phyloP scores from a whole-genome alignment of 2,113 vertebrate species.

The Sinocyclocheilus rhinocerous region DNA sequence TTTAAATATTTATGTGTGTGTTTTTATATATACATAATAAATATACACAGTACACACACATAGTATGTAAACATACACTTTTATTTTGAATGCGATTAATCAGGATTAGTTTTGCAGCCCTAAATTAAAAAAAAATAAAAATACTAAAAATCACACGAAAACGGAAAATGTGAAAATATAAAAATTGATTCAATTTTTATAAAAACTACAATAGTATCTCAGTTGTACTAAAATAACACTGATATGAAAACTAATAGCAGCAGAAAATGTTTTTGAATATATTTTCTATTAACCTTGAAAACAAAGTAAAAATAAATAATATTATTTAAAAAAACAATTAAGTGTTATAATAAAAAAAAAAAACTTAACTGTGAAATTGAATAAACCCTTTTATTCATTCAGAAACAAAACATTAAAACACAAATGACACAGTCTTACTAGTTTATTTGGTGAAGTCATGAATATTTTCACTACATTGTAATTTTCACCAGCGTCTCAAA shows the following conservation, averaged over 20 bases:
- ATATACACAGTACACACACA: too few species aligned
- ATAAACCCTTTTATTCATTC: neutral
- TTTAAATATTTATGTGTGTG: too few species aligned
- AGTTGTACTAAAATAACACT: too few species aligned
- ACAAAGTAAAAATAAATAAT: neutral
- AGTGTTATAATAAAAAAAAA: neutral
- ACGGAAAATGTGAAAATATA: too few species aligned
- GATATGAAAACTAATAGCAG: neutral
- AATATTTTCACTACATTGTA: neutral
- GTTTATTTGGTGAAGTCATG: neutral
- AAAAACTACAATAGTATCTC: too few species aligned
- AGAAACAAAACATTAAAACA: neutral
- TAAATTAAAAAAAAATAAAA: too few species aligned
- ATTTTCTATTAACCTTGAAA: neutral
- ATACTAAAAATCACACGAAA: too few species aligned
- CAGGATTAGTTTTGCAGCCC: too few species aligned
- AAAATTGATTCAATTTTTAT: too few species aligned
- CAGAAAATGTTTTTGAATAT: neutral
- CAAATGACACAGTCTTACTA: neutral
- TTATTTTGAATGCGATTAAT: too few species aligned
- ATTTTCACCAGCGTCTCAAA: neutral
- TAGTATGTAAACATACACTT: too few species aligned
- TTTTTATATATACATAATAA: too few species aligned
- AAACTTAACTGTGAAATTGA: neutral
- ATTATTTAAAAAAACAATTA: neutral